phyloP scores from a whole-genome alignment of 2,113 vertebrate genomes.

The Megalops atlanticus region DNA sequence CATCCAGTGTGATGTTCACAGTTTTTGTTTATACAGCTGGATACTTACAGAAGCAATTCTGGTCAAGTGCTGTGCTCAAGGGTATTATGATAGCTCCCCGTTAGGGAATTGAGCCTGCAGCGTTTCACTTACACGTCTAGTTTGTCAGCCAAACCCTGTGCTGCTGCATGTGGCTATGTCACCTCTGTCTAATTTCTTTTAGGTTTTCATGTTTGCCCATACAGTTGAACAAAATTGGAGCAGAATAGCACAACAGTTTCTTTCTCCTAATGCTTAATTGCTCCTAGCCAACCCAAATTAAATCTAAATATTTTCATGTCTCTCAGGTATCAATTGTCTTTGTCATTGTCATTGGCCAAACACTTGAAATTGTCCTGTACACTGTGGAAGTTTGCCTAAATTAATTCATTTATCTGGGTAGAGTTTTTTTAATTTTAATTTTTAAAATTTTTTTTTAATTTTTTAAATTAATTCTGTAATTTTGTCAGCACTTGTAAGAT shows the following conservation, averaged over 20 bases:
- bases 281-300: conserved; percentile 48
- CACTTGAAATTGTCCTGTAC: conserved; percentile 14
- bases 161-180: too few relatives aligned
- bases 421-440: neutral
- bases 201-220: too few relatives aligned
- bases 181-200: too few relatives aligned
- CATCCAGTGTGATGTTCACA: neutral
- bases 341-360: conserved; percentile 41
- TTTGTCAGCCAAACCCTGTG: too few relatives aligned
- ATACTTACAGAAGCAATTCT: neutral
- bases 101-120: neutral
- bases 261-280: conserved; percentile 44
- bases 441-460: too few relatives aligned
- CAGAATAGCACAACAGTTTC: conserved; percentile 12
- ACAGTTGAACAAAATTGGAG: conserved; percentile 35
- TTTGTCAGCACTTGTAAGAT: neutral
- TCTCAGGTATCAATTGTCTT: conserved; percentile 27
- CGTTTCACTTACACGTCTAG: too few relatives aligned
- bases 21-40: neutral
- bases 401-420: neutral
- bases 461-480: too few relatives aligned
- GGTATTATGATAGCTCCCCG: neutral
- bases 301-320: conserved; percentile 51
- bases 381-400: neutral
- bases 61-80: neutral